Conservation (phyloP, 2,888 invertebrate species). For the Drosophila vallismaia region DNA sequence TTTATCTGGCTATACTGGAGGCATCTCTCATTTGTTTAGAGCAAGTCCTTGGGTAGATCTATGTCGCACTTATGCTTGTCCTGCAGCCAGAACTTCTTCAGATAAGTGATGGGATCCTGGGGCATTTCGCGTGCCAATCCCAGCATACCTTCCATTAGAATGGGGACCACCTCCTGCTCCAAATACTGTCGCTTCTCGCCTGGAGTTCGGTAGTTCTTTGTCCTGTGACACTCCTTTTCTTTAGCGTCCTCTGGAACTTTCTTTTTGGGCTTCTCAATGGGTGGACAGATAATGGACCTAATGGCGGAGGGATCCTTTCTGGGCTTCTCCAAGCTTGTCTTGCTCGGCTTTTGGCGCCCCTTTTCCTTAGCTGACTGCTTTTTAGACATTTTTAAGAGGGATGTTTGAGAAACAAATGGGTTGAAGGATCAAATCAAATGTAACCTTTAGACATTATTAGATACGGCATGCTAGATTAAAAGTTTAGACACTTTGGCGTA, state of each 20-base stretch:
- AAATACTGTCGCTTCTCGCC: conserved; percentile 46
- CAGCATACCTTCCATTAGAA: conserved; percentile 67
- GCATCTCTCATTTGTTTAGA: conserved; percentile 12
- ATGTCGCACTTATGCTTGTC: conserved; percentile 60
- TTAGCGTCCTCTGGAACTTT: neutral
- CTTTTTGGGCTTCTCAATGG: conserved; percentile 29
- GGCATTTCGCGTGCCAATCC: conserved; percentile 61
- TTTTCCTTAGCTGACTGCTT: neutral
- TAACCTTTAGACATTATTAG: neutral
- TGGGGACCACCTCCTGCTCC: conserved; percentile 56
- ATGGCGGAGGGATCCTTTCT: conserved; percentile 1
- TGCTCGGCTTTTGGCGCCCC: conserved; percentile 6
- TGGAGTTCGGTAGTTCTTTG: conserved; percentile 7
- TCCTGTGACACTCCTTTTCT: conserved; percentile 1
- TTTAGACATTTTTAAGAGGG: conserved; percentile 35
- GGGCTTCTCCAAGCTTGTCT: neutral
- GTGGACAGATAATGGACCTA: conserved; percentile 11
- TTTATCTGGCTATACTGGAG: conserved; percentile 25
- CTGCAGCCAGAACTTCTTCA: conserved; percentile 60
- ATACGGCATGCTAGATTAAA: no score
- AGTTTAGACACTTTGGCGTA: no score
- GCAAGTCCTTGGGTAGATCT: conserved; percentile 50
- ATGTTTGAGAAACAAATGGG: neutral
- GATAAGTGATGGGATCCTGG: conserved; percentile 55
- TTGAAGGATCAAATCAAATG: neutral